A percentile compares a stretch with the other conserved stretches of the same genome.
These are phyloP conservation scores for Alectura lathami DNA, from an alignment of 2,113 vertebrate species.

Conservation along the genomic window DNA sequence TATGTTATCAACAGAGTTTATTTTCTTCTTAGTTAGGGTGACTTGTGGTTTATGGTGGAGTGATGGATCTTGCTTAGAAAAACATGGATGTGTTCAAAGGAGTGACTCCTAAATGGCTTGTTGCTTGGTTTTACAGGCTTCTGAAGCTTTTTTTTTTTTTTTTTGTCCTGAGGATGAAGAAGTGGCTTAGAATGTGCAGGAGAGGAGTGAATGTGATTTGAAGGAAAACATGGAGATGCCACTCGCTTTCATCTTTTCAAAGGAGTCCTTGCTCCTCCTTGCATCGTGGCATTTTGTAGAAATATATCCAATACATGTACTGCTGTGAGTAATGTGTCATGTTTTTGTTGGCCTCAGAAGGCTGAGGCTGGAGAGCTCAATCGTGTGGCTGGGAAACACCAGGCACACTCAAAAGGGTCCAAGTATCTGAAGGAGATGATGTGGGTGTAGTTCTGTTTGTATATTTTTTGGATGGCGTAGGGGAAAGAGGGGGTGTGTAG, in stretches of 20 bases:
- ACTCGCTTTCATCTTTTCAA: not conserved
- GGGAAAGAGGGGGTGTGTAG: not conserved
- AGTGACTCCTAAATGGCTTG: constrained; percentile 2
- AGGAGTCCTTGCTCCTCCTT: not conserved
- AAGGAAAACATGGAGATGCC: not conserved
- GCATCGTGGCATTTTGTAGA: not conserved
- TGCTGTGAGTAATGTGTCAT: not conserved
- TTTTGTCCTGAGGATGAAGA: not conserved
- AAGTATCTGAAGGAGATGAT: constrained; percentile 6
- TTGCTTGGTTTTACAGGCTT: constrained; percentile 37
- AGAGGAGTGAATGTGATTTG: not conserved
- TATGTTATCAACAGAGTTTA: constrained; percentile 46
- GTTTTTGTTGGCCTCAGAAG: constrained; percentile 37
- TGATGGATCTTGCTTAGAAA: constrained; percentile 51
- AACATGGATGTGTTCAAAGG: constrained; percentile 48
- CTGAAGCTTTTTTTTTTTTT: not conserved
- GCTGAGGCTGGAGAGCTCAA: constrained; percentile 8
- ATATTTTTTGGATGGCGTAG: not conserved
- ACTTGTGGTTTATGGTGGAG: constrained; percentile 44
- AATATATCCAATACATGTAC: not conserved
- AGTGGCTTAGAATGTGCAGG: not conserved
- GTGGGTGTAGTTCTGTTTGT: constrained; percentile 40
- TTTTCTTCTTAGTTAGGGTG: constrained; percentile 24
- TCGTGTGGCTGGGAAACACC: not conserved
- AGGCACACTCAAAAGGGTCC: not conserved